Evolutionary conservation across 2,113 vertebrate genomes (phyloP).

Genomic region (Paramisgurnus dabryanus): DNA sequence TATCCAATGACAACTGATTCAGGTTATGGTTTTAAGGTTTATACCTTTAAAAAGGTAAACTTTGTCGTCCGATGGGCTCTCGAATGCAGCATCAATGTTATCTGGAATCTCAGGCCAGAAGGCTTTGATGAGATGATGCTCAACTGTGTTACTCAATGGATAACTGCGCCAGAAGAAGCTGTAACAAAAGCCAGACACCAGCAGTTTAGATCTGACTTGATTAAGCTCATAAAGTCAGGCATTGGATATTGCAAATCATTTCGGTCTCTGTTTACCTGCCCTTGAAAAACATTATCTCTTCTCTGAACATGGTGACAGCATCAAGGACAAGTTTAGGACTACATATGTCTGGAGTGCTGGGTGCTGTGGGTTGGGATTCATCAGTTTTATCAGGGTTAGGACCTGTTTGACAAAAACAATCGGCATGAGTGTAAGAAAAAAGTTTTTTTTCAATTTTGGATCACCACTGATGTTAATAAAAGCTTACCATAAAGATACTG

Average conservation of each 20-base stretch:
- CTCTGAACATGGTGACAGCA: conserved; percentile 79
- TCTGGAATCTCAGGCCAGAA: neutral
- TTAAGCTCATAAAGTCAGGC: no score
- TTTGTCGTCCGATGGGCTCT: conserved; percentile 53
- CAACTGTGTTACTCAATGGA: no score
- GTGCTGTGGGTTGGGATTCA: conserved; percentile 65
- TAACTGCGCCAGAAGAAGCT: no score
- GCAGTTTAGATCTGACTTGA: no score
- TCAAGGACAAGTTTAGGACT: conserved; percentile 82
- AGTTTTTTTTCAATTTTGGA: neutral
- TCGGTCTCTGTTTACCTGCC: conserved; percentile 69
- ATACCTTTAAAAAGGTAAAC: conserved; percentile 73
- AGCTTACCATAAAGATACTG: conserved; percentile 89
- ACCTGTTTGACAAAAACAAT: conserved; percentile 46
- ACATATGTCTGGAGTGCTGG: conserved; percentile 79
- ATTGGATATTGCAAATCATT: no score
- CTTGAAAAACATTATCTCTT: conserved; percentile 90
- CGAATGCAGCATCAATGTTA: conserved; percentile 83
- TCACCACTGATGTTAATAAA: neutral
- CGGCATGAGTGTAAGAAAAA: no score
- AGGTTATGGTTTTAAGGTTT: neutral
- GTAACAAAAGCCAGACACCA: no score
- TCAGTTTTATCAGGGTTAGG: conserved; percentile 47
- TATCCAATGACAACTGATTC: neutral
- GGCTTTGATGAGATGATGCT: no score